Evolutionary conservation across 1,140 invertebrate species (phyloP), one percentile per base, ranked within the genome.

Genomic region (Globodera ellingtonae): DNA sequence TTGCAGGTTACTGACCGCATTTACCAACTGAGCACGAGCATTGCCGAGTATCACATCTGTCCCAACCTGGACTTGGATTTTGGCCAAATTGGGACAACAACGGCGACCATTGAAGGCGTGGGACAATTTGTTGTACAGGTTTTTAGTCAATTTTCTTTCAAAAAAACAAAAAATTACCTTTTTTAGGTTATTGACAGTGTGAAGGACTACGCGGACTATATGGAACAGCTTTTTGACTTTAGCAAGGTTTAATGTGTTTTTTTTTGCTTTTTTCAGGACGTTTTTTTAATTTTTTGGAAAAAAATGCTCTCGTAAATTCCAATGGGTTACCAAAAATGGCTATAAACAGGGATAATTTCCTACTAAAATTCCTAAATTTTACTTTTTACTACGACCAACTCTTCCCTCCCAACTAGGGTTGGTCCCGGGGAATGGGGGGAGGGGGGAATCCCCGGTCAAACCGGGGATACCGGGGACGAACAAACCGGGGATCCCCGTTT

Each of bases 211-310:
- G 92, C 96, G 0, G 90, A 91, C 2, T 92, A 95, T 69, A 98
- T 99, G 96, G 95, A 98, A 90, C 93, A 94, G 84, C 98, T 99
- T 84, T 99, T 99, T 91, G 96, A 99, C 91, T 98, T 99, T 91
- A 18, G 18, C 7, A 85, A 87, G 78, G 85, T 89, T 35, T 65
- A 8, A 18, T 47, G 10, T 79, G 35, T 35, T 35, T 35, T 3
- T 35, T 35, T 35, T 35, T 35, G 35, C 35, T 35, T 35, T 35
- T 35, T 35, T 35, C 35, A 35, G 1, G 35, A 1, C 35, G 35
- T 35, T 35, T 35, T 35, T 35, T 3, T 3, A 35, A 35, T 35
- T 35, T 35, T 35, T 0, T 35, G 35, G n/a, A n/a, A n/a, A 35
- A 35, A 35, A 35, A 35, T 24, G 24, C 24, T 24, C 35, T 35